A percentile compares a stretch with the other conserved stretches of the same genome.
These are phyloP conservation scores for Alviniconcha marisindica DNA, from an alignment of 1,140 invertebrate species.

Conservation along the genomic window DNA sequence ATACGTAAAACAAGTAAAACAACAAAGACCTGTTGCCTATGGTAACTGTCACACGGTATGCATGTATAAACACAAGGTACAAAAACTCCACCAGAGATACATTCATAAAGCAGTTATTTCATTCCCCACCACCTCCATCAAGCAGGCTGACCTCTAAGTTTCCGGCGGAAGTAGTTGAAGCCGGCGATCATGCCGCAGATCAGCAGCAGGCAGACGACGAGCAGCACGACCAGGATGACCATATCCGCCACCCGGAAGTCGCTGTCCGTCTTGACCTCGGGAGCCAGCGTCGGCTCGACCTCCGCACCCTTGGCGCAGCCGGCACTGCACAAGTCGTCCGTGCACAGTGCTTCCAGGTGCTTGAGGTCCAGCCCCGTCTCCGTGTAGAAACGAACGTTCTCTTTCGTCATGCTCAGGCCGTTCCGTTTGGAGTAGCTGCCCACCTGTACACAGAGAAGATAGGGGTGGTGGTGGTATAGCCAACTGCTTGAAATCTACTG, in stretches of 20 bases:
- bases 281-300: conserved; percentile 7
- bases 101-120: too few species aligned
- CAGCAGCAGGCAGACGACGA: conserved; percentile 46
- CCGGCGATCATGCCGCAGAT: conserved; percentile 44
- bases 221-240: conserved; percentile 53
- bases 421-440: conserved; percentile 50
- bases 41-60: too few species aligned
- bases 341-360: conserved; percentile 39
- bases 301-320: conserved; percentile 9
- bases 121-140: too few species aligned
- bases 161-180: conserved; percentile 49
- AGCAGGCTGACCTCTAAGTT: conserved; percentile 52
- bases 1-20: too few species aligned
- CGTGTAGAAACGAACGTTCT: conserved; percentile 43
- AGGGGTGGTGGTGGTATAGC: not conserved
- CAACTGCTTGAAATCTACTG: too few species aligned
- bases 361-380: conserved; percentile 23
- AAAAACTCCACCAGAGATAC: too few species aligned
- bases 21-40: too few species aligned
- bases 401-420: conserved; percentile 31
- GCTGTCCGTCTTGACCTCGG: not conserved
- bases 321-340: conserved; percentile 34
- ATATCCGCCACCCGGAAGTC: conserved; percentile 48
- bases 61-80: too few species aligned
- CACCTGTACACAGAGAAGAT: conserved; percentile 47